Conservation (phyloP, 2,113 vertebrate species). For the Okapia johnstoni region DNA sequence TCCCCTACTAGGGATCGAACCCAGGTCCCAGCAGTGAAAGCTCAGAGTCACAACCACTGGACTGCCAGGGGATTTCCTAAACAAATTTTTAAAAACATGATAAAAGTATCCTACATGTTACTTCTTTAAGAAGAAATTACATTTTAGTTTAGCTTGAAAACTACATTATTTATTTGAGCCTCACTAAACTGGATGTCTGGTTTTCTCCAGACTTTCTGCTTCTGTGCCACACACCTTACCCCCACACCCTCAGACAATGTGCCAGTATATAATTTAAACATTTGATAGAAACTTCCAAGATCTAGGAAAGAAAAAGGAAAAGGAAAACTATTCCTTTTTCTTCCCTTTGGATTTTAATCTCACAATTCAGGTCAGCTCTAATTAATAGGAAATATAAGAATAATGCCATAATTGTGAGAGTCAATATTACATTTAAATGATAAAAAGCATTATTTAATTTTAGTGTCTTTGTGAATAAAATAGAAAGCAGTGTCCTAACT, state of each 20-base stretch:
- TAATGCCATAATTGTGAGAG: background rate
- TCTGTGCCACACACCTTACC: fast-evolving
- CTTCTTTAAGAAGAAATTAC: background rate
- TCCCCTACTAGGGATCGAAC: background rate
- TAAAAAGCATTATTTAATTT: background rate
- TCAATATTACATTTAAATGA: background rate
- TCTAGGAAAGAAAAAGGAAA: background rate
- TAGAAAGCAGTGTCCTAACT: background rate
- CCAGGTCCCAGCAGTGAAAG: background rate
- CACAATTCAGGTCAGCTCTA: background rate
- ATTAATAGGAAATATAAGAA: background rate
- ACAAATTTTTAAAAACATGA: background rate
- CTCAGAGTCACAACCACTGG: background rate
- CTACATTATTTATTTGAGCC: background rate
- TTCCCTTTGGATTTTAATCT: background rate
- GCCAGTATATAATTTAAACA: background rate
- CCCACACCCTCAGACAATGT: fast-evolving
- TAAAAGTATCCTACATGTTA: background rate
- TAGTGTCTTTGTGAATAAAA: background rate
- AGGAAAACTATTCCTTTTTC: background rate
- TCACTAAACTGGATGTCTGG: background rate
- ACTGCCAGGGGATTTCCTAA: background rate
- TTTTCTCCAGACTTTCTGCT: background rate
- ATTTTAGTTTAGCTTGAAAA: background rate
- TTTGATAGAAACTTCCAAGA: background rate